Evolutionary conservation across 1,140 invertebrate genomes (phyloP), one percentile per base, ranked within the genome.

Genomic region (Mizuhopecten yessoensis): DNA sequence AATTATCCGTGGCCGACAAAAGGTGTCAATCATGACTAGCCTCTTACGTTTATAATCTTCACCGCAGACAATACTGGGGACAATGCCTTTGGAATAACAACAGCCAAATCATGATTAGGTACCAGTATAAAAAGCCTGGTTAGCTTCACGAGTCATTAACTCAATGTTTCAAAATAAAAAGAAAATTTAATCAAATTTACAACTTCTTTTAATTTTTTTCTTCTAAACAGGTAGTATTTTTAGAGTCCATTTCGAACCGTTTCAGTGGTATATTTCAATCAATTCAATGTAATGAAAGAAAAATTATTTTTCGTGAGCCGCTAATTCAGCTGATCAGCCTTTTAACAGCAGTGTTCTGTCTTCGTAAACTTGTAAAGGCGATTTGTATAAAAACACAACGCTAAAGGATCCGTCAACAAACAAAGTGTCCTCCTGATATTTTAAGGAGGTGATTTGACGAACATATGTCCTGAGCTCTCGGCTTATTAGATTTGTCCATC

Each of bases 11-110:
- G 57, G 57, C 57, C 57, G 11, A 75, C 57, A 75, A 75, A 75
- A 75, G 57, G 23, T 75, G 57, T 75, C 57, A 75, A 75, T 75
- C 57, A 75, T 29, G 57, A 75, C 57, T 75, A 75, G 57, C 57
- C n/a, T n/a, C 57, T 75, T 75, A 75, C 11, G 23, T 75, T n/a
- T 29, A 13, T 75, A 75, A 75, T 75, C 57, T 75, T 75, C n/a
- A 75, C 57, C 17, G 17, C 23, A 75, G 57, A 75, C n/a, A 75
- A 75, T 29, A 17, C 23, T 1, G 20, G 23, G 57, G 57, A 75
- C 57, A 75, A 75, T 75, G 29, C 57, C n/a, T n/a, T 13, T 75
- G 57, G 57, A 75, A 75, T 9, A 75, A 75, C 57, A 75, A 23
- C n/a, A 9, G n/a, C n/a, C n/a, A 13, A 75, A 75, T 13, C 57